phyloP scores from a whole-genome alignment of 1,140 invertebrate species.

The Periplaneta americana region DNA sequence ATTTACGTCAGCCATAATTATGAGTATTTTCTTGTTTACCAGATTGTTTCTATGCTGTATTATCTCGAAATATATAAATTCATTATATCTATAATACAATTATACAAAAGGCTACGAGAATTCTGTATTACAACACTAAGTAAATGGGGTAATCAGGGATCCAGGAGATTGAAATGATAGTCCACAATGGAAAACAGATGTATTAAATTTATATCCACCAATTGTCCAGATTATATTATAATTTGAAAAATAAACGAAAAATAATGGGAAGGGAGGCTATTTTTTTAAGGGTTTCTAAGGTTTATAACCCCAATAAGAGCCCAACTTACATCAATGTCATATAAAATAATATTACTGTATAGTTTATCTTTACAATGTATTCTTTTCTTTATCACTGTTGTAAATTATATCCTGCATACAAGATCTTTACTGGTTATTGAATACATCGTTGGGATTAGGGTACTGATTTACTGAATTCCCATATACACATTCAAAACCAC shows the following conservation, averaged over 20 bases:
- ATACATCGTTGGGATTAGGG: background rate
- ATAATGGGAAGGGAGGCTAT: background rate
- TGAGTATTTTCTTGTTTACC: too few relatives aligned
- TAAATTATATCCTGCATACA: too few relatives aligned
- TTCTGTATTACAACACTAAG: background rate
- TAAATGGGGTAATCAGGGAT: background rate
- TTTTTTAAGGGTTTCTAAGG: background rate
- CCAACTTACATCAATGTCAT: background rate
- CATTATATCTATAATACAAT: background rate
- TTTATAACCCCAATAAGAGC: background rate
- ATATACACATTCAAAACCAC: too few relatives aligned
- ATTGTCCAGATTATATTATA: background rate
- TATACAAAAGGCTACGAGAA: background rate
- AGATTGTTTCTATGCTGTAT: background rate
- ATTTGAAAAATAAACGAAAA: background rate
- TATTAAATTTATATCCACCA: too few relatives aligned
- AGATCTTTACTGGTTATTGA: too few relatives aligned
- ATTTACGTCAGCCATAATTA: background rate
- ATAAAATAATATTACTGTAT: too few relatives aligned
- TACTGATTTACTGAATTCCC: background rate
- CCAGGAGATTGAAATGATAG: too few relatives aligned
- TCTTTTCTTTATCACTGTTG: too few relatives aligned
- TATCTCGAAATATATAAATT: background rate
- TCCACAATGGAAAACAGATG: background rate
- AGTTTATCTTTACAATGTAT: too few relatives aligned